Evolutionary conservation across 2,888 invertebrate genomes (phyloP).

Genomic region (Lithophane semibrunnea): DNA sequence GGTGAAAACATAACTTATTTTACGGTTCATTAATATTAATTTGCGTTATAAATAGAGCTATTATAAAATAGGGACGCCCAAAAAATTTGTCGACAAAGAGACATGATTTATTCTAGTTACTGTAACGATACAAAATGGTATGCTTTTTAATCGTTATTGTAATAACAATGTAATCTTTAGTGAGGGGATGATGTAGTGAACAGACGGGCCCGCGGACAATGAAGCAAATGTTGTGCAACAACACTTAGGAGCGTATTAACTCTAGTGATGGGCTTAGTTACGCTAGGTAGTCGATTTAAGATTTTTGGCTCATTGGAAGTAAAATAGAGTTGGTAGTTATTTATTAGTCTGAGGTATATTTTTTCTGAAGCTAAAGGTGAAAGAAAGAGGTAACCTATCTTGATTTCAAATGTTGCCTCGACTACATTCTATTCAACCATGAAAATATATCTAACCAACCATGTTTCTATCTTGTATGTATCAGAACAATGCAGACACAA

Average conservation of each 20-base stretch:
- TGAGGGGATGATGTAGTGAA: conserved; percentile 78
- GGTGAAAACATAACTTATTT: conserved; percentile 49
- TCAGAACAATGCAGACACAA: not conserved
- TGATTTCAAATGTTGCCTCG: not conserved
- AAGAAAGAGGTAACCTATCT: not conserved
- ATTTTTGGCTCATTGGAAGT: conserved; percentile 16
- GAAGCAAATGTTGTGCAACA: conserved; percentile 86
- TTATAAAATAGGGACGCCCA: conserved; percentile 68
- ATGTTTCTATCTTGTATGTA: not conserved
- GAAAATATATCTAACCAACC: not conserved
- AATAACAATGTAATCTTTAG: conserved; percentile 85
- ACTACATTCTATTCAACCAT: not conserved
- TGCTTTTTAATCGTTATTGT: conserved; percentile 82
- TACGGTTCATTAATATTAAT: conserved; percentile 74
- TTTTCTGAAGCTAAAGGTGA: not conserved
- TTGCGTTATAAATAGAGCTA: conserved; percentile 62
- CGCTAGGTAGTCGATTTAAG: conserved; percentile 51
- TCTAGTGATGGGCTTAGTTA: conserved; percentile 72
- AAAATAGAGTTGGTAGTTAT: not conserved
- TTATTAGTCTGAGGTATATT: not conserved
- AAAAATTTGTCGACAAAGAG: conserved; percentile 76
- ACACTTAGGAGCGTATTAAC: conserved; percentile 80
- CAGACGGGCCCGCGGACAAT: conserved; percentile 81
- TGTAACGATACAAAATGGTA: conserved; percentile 70
- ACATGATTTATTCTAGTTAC: conserved; percentile 81